Base-by-base conservation (phyloP, 1,140 invertebrate genomes). In the Phymorhynchus buccinoides region DNA sequence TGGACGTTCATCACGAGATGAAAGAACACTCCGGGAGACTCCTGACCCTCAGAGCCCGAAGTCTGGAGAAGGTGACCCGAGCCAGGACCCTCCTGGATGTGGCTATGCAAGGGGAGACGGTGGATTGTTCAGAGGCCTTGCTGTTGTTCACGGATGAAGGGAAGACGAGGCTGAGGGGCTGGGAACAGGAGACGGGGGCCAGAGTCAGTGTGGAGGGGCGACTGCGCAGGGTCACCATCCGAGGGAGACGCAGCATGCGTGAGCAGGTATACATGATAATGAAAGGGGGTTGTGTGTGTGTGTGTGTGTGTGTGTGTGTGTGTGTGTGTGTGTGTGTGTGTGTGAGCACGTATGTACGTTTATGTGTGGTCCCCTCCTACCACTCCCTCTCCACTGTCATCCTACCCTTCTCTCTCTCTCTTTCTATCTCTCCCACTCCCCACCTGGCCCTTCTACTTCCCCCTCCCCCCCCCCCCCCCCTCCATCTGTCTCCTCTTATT, bases 141-240 rank as follows among this genome's bases (percentile, higher is more conserved):
- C 37, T 42, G 27, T 48, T 92, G 1, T 88, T 91, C 79, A 86
- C 84, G 2, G 80, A 77, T 39, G 84, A 87, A 44, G 91, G 90
- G 1, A 82, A 66, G 62, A 30, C 84, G 30, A 48, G 79, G 16
- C 37, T 91, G 6, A 78, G 85, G 42, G 42, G 79, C 3, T 87
- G 89, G 1, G 88, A 89, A 80, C 52, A 86, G n/a, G 71, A 83
- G 44, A 89, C 86, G 1, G 75, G 84, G 0, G 84, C 86, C 52
- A n/a, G 86, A 16, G 89, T 91, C 42, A 56, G 56, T 22, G 22
- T 86, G 4, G 88, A 91, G 68, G 62, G 87, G 18, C 86, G 90
- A 52, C 80, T 77, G n/a, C 85, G 88, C 37, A 87, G 84, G 14
- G 16, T 92, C 1, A 84, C 85, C 22, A 68, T 92, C 18, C 85